These are phyloP conservation scores for Cylas formicarius DNA, from an alignment of 1,140 invertebrate species.

Conservation along the genomic window DNA sequence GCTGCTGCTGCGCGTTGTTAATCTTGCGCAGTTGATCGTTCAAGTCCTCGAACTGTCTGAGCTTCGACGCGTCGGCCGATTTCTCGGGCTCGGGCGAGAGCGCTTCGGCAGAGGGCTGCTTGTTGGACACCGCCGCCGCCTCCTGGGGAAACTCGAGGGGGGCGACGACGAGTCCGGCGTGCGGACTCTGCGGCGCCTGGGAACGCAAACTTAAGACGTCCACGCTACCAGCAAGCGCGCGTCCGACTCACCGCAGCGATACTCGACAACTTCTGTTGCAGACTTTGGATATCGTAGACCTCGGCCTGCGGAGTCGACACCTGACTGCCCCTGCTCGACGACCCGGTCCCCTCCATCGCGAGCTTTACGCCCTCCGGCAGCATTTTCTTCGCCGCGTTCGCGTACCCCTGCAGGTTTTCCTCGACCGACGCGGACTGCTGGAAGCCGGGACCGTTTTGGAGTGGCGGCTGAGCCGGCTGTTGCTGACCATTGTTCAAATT, in stretches of 20 bases:
- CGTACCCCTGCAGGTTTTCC: conserved; percentile 17
- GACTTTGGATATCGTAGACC: conserved; percentile 48
- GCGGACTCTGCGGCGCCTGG: conserved; percentile 35
- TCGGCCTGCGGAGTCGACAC: conserved; percentile 49
- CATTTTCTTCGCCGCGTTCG: conserved; percentile 24
- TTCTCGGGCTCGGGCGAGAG: conserved; percentile 35
- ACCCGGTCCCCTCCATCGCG: conserved; percentile 21
- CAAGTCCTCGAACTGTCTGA: conserved; percentile 26
- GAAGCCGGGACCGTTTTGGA: conserved; percentile 13
- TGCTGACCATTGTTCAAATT: conserved; percentile 22
- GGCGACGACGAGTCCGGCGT: conserved; percentile 26
- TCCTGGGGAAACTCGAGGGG: conserved; percentile 33
- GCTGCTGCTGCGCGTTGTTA: conserved; percentile 19
- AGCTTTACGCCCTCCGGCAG: conserved; percentile 27
- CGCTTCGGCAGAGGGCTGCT: conserved; percentile 35
- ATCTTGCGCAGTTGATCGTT: conserved; percentile 33
- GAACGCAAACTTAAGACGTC: conserved; percentile 10
- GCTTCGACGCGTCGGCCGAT: conserved; percentile 19
- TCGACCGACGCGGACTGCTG: conserved; percentile 26
- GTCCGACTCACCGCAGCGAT: conserved; percentile 32
- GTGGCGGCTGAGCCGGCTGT: background rate
- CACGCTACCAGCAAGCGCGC: no score
- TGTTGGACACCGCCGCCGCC: conserved; percentile 17
- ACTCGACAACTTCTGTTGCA: conserved; percentile 54
- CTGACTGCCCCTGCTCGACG: conserved; percentile 41